Base-by-base conservation (phyloP, 2,888 invertebrate species). In the Chrysomela aeneicollis region DNA sequence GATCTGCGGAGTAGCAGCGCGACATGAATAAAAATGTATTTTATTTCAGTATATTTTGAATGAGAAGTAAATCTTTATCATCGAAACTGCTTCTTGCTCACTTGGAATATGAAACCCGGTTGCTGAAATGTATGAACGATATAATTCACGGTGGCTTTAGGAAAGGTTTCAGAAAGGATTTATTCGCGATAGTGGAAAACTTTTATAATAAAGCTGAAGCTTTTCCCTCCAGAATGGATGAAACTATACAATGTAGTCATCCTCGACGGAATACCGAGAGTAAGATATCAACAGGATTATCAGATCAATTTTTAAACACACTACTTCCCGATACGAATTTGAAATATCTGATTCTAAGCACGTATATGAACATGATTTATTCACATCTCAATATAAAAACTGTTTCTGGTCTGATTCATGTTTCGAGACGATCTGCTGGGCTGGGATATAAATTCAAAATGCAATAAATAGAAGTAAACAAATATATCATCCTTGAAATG, bases 391-490 rank as follows among this genome's bases (percentile, higher is more conserved):
- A 26, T 26, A 35, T 35, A 12, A 35, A 35, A 35, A 35, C 8
- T 12, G 12, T 12, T 35, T 35, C 35, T 2, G 1, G 8, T 42
- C 3, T 10, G 12, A n/a, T 15, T 42, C 42, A 42, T 10, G 15
- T n/a, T 3, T 2, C n/a, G 2, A 42, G n/a, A 2, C 42, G 15
- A 42, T 3, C n/a, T 42, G 15, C 42, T 15, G 42, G 15, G 15
- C 42, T 15, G 42, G 15, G 12, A 42, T 42, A 42, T 42, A 42
- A 15, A 15, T 42, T n/a, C 42, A 12, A 42, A n/a, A 1, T 15
- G n/a, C 15, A 42, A n/a, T n/a, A 42, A 15, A 42, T 42, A 42
- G n/a, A 42, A n/a, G 42, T 42, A 42, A 42, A 42, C 42, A 15
- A 42, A 15, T 42, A 42, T 42, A 8, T 42, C 15, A 10, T 42